Percentiles rank a stretch among this genome's conserved stretches.
phyloP scores from a whole-genome alignment of 35 echinoderm and acorn worm species.

The Patiria miniata region DNA sequence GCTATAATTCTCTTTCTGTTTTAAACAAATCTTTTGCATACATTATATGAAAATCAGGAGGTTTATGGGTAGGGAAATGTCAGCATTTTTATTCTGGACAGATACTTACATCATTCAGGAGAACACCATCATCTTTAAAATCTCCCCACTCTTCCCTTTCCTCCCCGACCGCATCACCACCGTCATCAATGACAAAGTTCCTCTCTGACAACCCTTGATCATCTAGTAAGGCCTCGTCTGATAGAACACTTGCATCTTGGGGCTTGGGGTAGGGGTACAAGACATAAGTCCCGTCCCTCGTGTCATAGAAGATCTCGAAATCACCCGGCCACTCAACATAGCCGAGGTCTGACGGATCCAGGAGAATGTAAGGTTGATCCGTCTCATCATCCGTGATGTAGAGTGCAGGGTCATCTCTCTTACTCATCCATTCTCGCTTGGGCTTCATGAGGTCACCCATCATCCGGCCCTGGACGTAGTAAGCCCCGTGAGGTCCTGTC shows the following conservation, averaged over 20 bases:
- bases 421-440: neutral
- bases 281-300: neutral
- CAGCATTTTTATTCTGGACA: neutral
- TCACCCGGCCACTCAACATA: conserved; percentile 13
- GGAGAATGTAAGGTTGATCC: neutral
- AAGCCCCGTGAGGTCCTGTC: neutral
- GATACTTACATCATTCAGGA: conserved; percentile 10
- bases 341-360: conserved; percentile 6
- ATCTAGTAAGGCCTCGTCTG: neutral
- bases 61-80: neutral
- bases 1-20: too few species aligned
- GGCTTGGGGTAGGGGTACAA: neutral
- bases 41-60: too few species aligned
- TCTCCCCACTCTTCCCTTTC: neutral
- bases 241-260: neutral
- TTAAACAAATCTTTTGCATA: too few species aligned
- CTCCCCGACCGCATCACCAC: neutral
- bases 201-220: neutral
- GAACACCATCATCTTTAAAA: neutral
- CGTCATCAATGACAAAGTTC: neutral
- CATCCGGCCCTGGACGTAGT: conserved; percentile 20
- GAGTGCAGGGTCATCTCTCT: too few species aligned
- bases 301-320: conserved; percentile 3
- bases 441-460: conserved; percentile 9
- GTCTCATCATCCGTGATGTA: neutral